Evolutionary conservation across 2,113 vertebrate genomes (phyloP), one percentile per base, ranked within the genome.

Genomic region (Labeo rohita): DNA sequence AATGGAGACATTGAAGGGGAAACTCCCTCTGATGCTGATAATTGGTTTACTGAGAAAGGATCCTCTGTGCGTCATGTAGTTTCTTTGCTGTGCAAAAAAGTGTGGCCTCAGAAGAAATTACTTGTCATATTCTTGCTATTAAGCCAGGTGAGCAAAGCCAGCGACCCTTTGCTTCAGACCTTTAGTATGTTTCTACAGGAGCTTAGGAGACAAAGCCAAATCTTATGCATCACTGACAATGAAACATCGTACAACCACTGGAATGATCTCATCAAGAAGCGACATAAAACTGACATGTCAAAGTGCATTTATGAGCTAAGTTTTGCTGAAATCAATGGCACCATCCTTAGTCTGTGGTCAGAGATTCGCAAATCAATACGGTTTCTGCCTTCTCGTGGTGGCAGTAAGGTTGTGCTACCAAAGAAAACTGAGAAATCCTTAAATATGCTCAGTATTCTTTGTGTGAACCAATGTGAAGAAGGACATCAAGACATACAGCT

Each of bases 391-490:
- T 93, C 94, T 84, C n/a, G 63, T 52, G 93, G 93, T 8, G 90
- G 72, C 83, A 87, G 90, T 70, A 94, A 91, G 52, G 93, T 95
- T 0, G 4, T 94, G 54, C 88, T 96, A 23, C 76, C 93, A 52
- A 96, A 94, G 87, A 96, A 94, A 78, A 66, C 92, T 0, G 96
- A 97, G 72, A 93, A 92, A 1, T 83, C 87, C 4, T 78, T 96
- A 85, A 90, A 83, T n/a, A 91, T 92, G 5, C 73, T 97, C 13
- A 94, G 95, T 91, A 88, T 97, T 72, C 91, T 97, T 12, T 96
- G 95, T 39, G 93, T 94, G 90, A 98, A 97, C 91, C 94, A 97
- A 79, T 97, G 96, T 91, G 94, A 92, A 50, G 95, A 94, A 49
- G 96, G 94, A 84, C 93, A 91, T 23, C 93, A 96, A 72, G 89